Percentiles rank a stretch among this genome's conserved stretches.
phyloP scores from a whole-genome alignment of 2,113 vertebrate species.

The Mustelus asterias region DNA sequence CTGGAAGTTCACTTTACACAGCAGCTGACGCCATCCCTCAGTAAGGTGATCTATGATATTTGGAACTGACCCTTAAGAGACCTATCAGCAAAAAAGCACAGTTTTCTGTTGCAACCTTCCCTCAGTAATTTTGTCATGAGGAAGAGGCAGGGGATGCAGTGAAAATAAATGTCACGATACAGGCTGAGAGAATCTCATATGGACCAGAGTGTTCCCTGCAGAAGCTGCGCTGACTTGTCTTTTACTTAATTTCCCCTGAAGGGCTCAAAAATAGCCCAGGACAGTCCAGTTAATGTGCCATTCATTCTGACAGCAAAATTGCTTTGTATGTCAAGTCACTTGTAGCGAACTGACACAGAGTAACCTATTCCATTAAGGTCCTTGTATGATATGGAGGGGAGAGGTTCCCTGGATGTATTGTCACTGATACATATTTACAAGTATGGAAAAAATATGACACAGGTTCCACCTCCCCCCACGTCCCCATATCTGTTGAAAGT shows the following conservation, averaged over 20 bases:
- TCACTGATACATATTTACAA: neutral
- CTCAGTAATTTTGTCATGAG: neutral
- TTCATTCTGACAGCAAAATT: constrained; percentile 3
- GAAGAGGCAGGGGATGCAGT: neutral
- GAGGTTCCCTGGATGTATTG: neutral
- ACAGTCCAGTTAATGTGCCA: neutral
- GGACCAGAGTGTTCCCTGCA: neutral
- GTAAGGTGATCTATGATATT: neutral
- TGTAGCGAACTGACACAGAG: neutral
- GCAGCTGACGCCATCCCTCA: neutral
- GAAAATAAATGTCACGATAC: neutral
- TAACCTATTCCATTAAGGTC: neutral
- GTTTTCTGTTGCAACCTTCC: too few relatives aligned
- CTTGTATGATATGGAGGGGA: too few relatives aligned
- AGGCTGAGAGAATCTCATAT: neutral
- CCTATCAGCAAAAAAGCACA: neutral
- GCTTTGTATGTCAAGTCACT: neutral
- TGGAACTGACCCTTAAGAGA: neutral
- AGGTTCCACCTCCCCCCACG: neutral
- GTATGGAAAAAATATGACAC: neutral
- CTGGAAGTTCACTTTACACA: constrained; percentile 4
- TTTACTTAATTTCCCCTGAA: neutral
- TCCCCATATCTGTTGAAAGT: neutral
- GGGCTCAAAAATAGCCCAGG: neutral
- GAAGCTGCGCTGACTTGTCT: neutral